Percentiles rank a stretch among this genome's conserved stretches.
Evolutionary conservation across 2,888 invertebrate species (phyloP).

Genomic region (Torymus aiolomorphi): DNA sequence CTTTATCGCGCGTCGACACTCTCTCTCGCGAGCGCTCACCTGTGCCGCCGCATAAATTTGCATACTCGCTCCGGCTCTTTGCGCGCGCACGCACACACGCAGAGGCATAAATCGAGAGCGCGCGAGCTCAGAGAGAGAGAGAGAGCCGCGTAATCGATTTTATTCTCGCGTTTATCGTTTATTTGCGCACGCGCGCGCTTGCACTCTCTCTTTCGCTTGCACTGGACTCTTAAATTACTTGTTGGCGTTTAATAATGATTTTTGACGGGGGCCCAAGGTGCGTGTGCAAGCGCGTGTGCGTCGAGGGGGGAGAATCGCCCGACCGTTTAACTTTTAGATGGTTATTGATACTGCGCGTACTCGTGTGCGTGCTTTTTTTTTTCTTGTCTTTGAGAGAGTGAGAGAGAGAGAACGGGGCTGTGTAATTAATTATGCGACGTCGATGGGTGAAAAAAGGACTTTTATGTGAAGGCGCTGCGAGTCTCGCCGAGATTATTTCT

Average conservation of each 20-base stretch:
- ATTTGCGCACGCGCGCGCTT: constrained; percentile 31
- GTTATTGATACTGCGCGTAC: constrained; percentile 45
- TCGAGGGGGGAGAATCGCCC: constrained; percentile 34
- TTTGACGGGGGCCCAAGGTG: constrained; percentile 43
- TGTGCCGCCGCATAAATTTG: constrained; percentile 40
- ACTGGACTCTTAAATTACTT: constrained; percentile 54
- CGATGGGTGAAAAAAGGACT: constrained; percentile 19
- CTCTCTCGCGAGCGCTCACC: constrained; percentile 27
- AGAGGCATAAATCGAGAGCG: constrained; percentile 32
- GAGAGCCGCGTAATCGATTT: constrained; percentile 54
- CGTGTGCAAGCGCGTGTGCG: neutral
- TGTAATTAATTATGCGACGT: constrained; percentile 48
- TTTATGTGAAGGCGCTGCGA: no score
- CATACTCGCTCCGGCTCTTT: constrained; percentile 41
- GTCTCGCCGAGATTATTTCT: constrained; percentile 33
- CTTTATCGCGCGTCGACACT: constrained; percentile 47
- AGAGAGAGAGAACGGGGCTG: neutral
- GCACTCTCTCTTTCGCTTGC: neutral
- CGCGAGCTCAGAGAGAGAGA: constrained; percentile 3
- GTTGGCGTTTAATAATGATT: constrained; percentile 58
- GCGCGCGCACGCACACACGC: constrained; percentile 7
- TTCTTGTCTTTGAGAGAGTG: constrained; percentile 5
- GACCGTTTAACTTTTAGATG: constrained; percentile 53
- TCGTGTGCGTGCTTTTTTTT: neutral
- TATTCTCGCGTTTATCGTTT: constrained; percentile 56